Conservation (phyloP, 2,888 invertebrate species). For the Eremobia ochroleuca region DNA sequence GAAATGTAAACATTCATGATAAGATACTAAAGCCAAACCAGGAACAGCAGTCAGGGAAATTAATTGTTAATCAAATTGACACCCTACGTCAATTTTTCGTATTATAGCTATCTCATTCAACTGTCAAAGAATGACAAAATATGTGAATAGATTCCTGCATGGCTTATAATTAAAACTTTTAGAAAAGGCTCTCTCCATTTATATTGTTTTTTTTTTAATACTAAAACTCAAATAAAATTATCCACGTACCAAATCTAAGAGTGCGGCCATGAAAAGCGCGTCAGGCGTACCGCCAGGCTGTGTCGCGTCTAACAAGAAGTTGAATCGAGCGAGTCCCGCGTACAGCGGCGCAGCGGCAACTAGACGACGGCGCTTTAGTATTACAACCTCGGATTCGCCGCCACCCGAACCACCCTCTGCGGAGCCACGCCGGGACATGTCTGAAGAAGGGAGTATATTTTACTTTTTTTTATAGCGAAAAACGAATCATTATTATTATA, state of each 20-base stretch:
- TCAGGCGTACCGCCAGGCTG: constrained; percentile 99
- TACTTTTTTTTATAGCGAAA: neutral
- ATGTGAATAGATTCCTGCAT: no score
- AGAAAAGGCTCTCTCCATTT: no score
- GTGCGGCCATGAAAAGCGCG: constrained; percentile 97
- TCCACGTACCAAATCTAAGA: constrained; percentile 96
- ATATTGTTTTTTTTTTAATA: no score
- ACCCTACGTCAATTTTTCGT: no score
- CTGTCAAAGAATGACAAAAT: no score
- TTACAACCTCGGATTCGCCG: constrained; percentile 96
- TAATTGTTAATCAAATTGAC: no score
- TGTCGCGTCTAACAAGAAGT: constrained; percentile 98
- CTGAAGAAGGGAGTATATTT: constrained; percentile 40
- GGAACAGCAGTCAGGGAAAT: no score
- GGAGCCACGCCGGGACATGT: constrained; percentile 94
- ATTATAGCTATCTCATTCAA: no score
- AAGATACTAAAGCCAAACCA: neutral
- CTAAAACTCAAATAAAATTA: neutral
- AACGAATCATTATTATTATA: neutral
- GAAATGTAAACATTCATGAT: neutral
- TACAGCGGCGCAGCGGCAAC: constrained; percentile 95
- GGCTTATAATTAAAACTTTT: no score
- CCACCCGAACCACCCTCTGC: constrained; percentile 94
- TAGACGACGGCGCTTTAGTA: constrained; percentile 96
- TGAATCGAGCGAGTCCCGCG: constrained; percentile 97